Base-by-base conservation (phyloP, 2,888 invertebrate species). In the Melanchra persicariae region DNA sequence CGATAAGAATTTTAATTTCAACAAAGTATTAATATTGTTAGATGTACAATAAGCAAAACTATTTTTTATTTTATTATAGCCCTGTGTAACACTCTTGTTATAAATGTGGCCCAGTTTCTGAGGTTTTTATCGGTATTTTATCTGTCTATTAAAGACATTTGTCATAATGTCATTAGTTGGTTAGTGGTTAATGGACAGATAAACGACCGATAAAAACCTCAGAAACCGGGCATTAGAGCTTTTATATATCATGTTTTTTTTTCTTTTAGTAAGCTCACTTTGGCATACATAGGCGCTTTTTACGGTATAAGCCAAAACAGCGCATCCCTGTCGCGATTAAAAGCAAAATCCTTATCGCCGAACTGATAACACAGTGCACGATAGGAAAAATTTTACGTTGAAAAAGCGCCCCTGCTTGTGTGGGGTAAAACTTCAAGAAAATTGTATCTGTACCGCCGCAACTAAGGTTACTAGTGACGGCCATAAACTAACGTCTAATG, bases 1-100 rank as follows among this genome's bases (percentile, higher is more conserved):
- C 45, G 59, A 57, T 43, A 76, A 24, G 47, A 37, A 22, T 54
- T 66, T 81, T 40, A 34, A 60, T 60, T 71, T 63, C 22, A 54
- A 60, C 8, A 45, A 66, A 72, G 66, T 79, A 78, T 78, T 82
- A 71, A 40, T 58, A 2, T 77, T 62, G 45, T 43, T 65, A 2
- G 22, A 24, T 67, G 15, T 59, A 59, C 8, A 49, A 43, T 65
- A 52, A 51, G 26, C 51, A 57, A 51, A 45, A 55, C 17, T 54
- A 43, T 61, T 61, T 72, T 55, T 4, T 15, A 34, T 37, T 47
- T 45, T 37, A 22, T 40, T 19, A 9, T 37, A 67, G 68, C 22
- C 17, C 0, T 34, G 26, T 5, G 51, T n/a, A 22, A 43, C 43
- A 6, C 17, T n/a, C 1, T 52, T 58, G 15, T 37, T 57, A 45